A percentile compares a stretch with the other conserved stretches of the same genome.
Evolutionary conservation across 2,113 vertebrate species (phyloP).

Genomic region (Pseudolaguvia tuberculata): DNA sequence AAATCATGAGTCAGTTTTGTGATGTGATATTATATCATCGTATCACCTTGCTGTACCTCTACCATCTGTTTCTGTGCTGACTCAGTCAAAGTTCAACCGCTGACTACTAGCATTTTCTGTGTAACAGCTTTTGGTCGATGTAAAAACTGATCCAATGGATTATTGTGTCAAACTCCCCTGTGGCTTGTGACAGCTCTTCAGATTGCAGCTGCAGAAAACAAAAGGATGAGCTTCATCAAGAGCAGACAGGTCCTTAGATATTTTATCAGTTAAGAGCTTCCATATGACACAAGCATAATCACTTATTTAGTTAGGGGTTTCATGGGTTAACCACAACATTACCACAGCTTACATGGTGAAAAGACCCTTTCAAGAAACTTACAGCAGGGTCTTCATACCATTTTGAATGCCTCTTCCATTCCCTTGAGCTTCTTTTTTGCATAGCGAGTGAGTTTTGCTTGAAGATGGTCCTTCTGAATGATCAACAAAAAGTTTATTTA

Average conservation of each 20-base stretch:
- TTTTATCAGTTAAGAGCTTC: neutral
- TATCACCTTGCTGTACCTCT: neutral
- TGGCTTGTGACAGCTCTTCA: slow-evolving; percentile 62
- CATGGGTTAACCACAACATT: neutral
- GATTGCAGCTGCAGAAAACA: slow-evolving; percentile 57
- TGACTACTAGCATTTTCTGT: neutral
- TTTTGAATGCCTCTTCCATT: slow-evolving; percentile 55
- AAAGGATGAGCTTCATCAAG: neutral
- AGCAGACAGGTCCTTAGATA: neutral
- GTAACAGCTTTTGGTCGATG: slow-evolving; percentile 50
- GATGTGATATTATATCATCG: neutral
- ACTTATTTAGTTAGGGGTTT: neutral
- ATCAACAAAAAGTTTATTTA: neutral
- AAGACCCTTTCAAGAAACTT: neutral
- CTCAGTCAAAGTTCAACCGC: neutral
- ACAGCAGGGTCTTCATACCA: slow-evolving; percentile 55
- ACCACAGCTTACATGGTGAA: no score
- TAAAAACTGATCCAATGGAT: slow-evolving; percentile 66
- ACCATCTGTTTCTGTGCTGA: neutral
- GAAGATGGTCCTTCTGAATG: slow-evolving; percentile 45
- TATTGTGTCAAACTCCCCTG: slow-evolving; percentile 68
- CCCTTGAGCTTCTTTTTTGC: slow-evolving; percentile 59
- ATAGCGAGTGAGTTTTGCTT: slow-evolving; percentile 54
- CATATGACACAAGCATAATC: neutral
- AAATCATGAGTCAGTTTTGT: neutral